Evolutionary conservation across 2,113 vertebrate genomes (phyloP).

Genomic region (Puma concolor): DNA sequence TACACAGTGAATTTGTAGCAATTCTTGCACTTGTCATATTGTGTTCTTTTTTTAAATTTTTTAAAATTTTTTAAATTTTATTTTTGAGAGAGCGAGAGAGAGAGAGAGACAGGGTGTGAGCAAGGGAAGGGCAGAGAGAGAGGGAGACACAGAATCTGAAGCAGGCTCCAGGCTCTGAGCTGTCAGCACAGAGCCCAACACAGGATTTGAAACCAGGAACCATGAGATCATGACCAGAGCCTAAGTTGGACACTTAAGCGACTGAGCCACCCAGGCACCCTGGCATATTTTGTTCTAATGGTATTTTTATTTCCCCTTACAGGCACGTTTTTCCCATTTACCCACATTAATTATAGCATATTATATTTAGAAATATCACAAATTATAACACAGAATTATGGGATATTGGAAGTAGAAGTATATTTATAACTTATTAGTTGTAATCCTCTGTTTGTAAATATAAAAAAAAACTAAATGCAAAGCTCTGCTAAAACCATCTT

Average conservation of each 20-base stretch:
- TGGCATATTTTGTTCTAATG: not conserved
- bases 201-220: no score
- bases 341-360: not conserved
- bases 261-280: no score
- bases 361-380: not conserved
- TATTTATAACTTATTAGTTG: not conserved
- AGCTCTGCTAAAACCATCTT: not conserved
- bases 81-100: no score
- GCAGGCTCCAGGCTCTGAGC: no score
- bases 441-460: not conserved
- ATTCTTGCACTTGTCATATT: not conserved
- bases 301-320: not conserved
- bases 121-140: no score
- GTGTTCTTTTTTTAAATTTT: not conserved
- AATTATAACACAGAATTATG: not conserved
- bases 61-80: no score
- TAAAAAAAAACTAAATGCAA: not conserved
- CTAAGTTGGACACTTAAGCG: no score
- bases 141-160: no score
- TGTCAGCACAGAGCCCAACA: no score
- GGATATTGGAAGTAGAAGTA: not conserved
- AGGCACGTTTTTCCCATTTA: not conserved
- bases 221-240: no score
- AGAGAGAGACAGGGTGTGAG: no score
- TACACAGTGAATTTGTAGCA: not conserved